Conservation (phyloP, 2,797 vertebrate species). For the Rhinogobio ventralis region DNA sequence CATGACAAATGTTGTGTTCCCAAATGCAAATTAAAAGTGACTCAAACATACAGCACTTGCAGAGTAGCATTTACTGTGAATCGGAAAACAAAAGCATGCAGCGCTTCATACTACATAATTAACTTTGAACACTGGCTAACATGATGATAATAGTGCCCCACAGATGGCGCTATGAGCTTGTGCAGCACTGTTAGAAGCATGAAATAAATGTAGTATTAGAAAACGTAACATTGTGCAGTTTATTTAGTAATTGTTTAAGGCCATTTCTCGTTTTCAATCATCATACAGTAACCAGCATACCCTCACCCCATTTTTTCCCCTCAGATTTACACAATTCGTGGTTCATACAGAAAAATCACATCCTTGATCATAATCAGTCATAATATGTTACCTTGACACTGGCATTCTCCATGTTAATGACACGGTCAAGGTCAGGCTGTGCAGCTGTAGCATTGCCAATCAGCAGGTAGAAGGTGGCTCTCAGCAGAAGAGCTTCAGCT, state of each 20-base stretch:
- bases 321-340: neutral
- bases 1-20: no score
- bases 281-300: no score
- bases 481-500: slow-evolving; percentile 92
- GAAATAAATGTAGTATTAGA: no score
- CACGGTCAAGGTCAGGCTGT: slow-evolving; percentile 93
- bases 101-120: no score
- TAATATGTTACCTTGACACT: slow-evolving; percentile 89
- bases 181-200: no score
- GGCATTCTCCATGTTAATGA: slow-evolving; percentile 92
- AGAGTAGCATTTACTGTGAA: no score
- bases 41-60: no score
- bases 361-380: neutral
- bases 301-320: neutral
- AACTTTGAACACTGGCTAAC: neutral
- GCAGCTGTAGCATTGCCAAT: slow-evolving; percentile 94
- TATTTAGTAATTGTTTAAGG: no score
- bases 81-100: no score
- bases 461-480: slow-evolving; percentile 97
- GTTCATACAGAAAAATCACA: neutral
- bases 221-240: no score
- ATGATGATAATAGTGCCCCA: neutral
- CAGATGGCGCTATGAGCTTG: neutral
- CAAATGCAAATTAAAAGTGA: no score
- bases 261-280: no score